phyloP scores from a whole-genome alignment of 2,797 vertebrate genomes.

The Neoniphon sammara region DNA sequence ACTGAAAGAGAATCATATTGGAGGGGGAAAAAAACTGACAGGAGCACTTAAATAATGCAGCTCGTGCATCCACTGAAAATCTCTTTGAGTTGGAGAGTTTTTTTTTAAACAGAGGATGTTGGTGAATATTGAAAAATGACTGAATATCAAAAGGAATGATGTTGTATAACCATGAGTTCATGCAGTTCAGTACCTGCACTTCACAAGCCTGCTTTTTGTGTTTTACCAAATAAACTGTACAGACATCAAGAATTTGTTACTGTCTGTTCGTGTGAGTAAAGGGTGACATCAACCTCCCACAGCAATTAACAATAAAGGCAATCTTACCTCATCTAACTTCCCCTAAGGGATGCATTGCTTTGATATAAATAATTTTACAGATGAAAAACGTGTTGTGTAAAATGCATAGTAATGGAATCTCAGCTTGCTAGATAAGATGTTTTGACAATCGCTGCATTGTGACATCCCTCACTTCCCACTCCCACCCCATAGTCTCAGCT shows the following conservation, averaged over 20 bases:
- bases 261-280: neutral
- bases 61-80: neutral
- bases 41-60: neutral
- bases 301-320: neutral
- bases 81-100: neutral
- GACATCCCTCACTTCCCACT: conserved; percentile 8
- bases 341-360: neutral
- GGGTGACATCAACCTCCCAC: neutral
- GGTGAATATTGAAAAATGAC: no score
- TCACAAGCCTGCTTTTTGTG: neutral
- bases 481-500: conserved; percentile 26
- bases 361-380: conserved; percentile 36
- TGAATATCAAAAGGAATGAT: neutral
- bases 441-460: conserved; percentile 68
- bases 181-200: neutral
- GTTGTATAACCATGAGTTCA: neutral
- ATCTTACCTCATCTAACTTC: neutral
- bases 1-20: neutral
- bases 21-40: conserved; percentile 4
- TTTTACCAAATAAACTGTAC: neutral
- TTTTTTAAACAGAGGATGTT: no score
- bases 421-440: conserved; percentile 17
- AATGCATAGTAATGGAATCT: conserved; percentile 43
- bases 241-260: no score
- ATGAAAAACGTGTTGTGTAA: conserved; percentile 21